Evolutionary conservation across 1,140 invertebrate genomes (phyloP).

Genomic region (Zelostemma sp.): DNA sequence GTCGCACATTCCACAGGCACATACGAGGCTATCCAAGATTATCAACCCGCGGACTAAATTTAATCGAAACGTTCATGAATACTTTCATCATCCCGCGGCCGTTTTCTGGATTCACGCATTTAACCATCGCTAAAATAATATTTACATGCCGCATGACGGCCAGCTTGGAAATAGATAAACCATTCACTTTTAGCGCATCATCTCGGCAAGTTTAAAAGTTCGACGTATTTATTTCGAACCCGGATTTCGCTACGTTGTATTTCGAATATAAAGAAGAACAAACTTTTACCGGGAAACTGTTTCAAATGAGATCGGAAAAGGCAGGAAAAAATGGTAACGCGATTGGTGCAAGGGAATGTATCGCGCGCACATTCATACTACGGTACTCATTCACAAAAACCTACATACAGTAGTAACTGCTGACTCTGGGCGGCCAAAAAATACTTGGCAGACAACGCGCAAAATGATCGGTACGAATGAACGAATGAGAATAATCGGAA

Average conservation of each 20-base stretch:
- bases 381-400: background rate
- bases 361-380: background rate
- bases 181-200: background rate
- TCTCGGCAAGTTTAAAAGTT: no score
- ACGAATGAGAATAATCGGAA: no score
- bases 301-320: background rate
- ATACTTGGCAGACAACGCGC: background rate
- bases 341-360: background rate
- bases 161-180: background rate
- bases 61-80: constrained; percentile 16
- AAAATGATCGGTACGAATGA: background rate
- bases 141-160: constrained; percentile 4
- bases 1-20: constrained; percentile 39
- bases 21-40: constrained; percentile 30
- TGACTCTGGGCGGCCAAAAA: background rate
- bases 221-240: background rate
- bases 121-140: constrained; percentile 11
- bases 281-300: background rate
- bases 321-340: background rate
- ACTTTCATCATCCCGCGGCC: background rate
- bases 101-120: constrained; percentile 4
- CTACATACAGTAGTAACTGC: background rate
- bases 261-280: background rate
- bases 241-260: background rate
- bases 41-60: constrained; percentile 30